Base-by-base conservation (phyloP, 2,113 vertebrate species). In the Phaethornis superciliosus region DNA sequence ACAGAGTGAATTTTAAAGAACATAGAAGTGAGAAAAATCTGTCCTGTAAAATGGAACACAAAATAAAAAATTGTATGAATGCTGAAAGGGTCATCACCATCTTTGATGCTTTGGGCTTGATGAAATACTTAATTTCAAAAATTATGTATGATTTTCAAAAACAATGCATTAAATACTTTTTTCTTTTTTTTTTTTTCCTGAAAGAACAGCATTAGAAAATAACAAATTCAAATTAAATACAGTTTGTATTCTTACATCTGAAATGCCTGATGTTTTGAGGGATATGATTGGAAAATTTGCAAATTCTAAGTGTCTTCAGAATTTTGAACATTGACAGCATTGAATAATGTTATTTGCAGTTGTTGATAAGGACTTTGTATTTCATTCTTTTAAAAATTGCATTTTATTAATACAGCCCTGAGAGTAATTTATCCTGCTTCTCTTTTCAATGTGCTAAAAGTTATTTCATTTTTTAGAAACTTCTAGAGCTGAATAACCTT, bases 401-500 rank as follows among this genome's bases (percentile, higher is more conserved):
- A 49, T 94, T 96, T 92, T 95, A 49, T 47, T 70, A 72, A 51
- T 77, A 15, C 15, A 64, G 6, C 35, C 85, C 42, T 19, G 37
- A 72, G 72, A 58, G 63, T 49, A 46, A 54, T 74, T 71, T 65
- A 51, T 69, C 19, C 33, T 89, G 32, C 12, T 49, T 92, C 30
- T 10, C 9, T 82, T 94, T 96, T 85, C 9, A 33, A 18, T 84
- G 78, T 87, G 54, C 91, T 94, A 32, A 93, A 97, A 97, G 68
- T 52, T 93, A 5, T 71, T 84, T 22, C 46, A 27, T 94, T 94
- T 91, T 71, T 77, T 81, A 99, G 99, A 99, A 99, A 98, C 98
- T 99, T 94, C 96, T 99, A 93, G 99, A 99, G 85, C 90, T 99
- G 96, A 99, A 99, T 97, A 99, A 99, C 93, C 98, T 99, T 85